phyloP scores from a whole-genome alignment of 2,888 invertebrate genomes.

The Caprella mutica region DNA sequence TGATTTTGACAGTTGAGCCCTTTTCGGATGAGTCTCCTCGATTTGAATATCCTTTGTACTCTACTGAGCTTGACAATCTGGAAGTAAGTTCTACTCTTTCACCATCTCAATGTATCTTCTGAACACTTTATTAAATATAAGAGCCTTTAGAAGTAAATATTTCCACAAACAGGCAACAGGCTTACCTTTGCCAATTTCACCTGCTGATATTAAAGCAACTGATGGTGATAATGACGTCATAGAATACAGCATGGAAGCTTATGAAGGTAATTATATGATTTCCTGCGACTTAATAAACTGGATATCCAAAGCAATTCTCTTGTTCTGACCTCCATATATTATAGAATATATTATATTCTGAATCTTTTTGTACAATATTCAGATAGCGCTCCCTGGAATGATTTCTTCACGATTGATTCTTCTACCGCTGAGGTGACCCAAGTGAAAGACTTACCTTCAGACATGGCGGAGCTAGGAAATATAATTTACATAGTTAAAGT shows the following conservation, averaged over 20 bases:
- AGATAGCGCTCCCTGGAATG: neutral
- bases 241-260: neutral
- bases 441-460: neutral
- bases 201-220: neutral
- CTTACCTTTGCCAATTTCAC: neutral
- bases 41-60: neutral
- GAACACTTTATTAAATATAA: neutral
- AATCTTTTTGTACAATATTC: neutral
- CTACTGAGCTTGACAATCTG: neutral
- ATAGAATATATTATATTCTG: too few relatives aligned
- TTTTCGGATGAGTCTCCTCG: neutral
- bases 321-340: too few relatives aligned
- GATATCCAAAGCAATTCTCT: too few relatives aligned
- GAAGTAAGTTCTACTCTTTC: neutral
- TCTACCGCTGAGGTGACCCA: neutral
- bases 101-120: neutral
- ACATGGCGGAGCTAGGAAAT: neutral
- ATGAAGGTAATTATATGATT: too few relatives aligned
- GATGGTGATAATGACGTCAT: neutral
- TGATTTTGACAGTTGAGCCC: neutral
- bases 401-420: slow-evolving; percentile 10
- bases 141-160: neutral
- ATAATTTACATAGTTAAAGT: neutral
- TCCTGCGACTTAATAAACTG: too few relatives aligned
- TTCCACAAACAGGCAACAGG: neutral